phyloP scores from a whole-genome alignment of 2,797 vertebrate species.

The Mus minutoides region DNA sequence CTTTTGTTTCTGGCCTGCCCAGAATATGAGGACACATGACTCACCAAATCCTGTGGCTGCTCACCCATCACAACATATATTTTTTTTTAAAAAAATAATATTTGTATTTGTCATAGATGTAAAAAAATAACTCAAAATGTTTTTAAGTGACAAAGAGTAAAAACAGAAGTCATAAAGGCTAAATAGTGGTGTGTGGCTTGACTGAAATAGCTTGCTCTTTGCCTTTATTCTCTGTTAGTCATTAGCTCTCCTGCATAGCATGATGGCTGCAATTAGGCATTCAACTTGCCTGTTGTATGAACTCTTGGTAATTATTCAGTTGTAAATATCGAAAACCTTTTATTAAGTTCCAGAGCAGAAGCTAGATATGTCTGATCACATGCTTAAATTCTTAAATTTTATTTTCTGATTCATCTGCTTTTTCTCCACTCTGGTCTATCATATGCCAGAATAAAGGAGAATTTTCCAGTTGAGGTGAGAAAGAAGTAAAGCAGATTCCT shows the following conservation, averaged over 20 bases:
- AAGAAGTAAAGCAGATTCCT: constrained; percentile 38
- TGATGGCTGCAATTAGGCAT: constrained; percentile 1
- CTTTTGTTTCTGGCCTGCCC: background rate
- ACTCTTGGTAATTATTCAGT: background rate
- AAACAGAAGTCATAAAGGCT: background rate
- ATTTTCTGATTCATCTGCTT: background rate
- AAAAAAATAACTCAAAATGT: background rate
- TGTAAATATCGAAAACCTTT: background rate
- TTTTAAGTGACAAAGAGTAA: background rate
- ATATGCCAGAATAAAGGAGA: constrained; percentile 28
- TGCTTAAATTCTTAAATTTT: background rate
- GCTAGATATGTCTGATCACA: background rate
- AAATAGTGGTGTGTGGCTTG: background rate
- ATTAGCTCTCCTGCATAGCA: background rate
- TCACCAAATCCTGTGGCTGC: no score
- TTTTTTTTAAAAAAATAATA: background rate
- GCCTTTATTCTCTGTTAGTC: background rate
- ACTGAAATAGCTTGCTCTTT: constrained; percentile 21
- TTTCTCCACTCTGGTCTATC: background rate
- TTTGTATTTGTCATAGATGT: background rate
- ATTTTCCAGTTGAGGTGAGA: constrained; percentile 28
- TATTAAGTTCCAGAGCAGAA: background rate
- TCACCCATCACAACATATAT: no score
- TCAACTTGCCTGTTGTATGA: background rate
- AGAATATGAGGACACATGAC: background rate